Conservation (phyloP, 2,797 vertebrate species). For the Philypnodon macrostomus region DNA sequence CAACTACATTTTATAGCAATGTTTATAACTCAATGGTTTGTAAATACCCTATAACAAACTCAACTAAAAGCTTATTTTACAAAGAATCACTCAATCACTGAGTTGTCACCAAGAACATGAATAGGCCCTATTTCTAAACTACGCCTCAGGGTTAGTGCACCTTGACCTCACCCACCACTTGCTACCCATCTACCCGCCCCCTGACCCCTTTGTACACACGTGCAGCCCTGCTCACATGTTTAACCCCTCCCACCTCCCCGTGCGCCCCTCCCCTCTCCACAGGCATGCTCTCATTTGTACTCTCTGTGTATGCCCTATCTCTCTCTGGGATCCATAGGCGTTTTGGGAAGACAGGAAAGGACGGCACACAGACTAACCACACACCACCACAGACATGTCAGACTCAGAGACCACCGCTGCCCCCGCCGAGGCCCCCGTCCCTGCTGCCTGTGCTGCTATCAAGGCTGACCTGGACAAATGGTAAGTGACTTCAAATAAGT, state of each 20-base stretch:
- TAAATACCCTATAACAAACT: too few relatives aligned
- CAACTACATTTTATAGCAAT: too few relatives aligned
- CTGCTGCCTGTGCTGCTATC: slow-evolving; percentile 69
- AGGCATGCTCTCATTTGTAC: slow-evolving; percentile 40
- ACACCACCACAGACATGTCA: slow-evolving; percentile 69
- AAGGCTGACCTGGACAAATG: slow-evolving; percentile 82
- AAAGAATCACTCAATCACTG: neutral
- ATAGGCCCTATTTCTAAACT: slow-evolving; percentile 2
- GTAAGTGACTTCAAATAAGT: slow-evolving; percentile 58
- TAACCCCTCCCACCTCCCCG: slow-evolving; percentile 60
- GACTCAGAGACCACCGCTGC: slow-evolving; percentile 70
- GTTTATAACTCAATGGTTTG: too few relatives aligned
- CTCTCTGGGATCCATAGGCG: slow-evolving; percentile 56
- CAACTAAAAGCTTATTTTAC: too few relatives aligned
- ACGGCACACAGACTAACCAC: slow-evolving; percentile 16
- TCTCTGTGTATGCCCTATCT: slow-evolving; percentile 20
- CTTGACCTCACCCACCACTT: slow-evolving; percentile 8
- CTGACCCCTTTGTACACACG: slow-evolving; percentile 42
- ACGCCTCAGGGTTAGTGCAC: slow-evolving; percentile 34
- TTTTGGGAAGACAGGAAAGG: slow-evolving; percentile 53
- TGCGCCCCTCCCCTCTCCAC: slow-evolving; percentile 50
- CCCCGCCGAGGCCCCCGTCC: slow-evolving; percentile 68
- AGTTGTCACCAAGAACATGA: neutral
- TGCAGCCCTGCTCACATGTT: slow-evolving; percentile 58
- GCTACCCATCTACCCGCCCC: neutral